Conservation (phyloP, 2,797 vertebrate species). For the Anas bahamensis region DNA sequence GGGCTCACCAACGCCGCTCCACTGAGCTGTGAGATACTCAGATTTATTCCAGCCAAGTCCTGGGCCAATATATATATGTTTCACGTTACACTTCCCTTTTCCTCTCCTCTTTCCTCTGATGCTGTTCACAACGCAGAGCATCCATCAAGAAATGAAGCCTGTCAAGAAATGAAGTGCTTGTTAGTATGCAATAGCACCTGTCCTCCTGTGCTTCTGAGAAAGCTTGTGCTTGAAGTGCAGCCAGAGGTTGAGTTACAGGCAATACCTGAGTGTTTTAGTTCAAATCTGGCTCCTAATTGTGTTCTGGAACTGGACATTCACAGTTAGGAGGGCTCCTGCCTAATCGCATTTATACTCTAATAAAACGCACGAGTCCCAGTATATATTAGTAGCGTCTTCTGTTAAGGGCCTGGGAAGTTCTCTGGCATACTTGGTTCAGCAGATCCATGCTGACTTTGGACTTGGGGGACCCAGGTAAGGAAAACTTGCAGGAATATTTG, state of each 20-base stretch:
- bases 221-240: constrained; percentile 8
- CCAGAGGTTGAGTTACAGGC: constrained; percentile 5
- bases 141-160: neutral
- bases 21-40: constrained; percentile 29
- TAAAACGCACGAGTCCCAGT: neutral
- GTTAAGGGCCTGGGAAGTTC: neutral
- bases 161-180: neutral
- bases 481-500: neutral
- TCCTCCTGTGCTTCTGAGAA: constrained; percentile 21
- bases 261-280: neutral
- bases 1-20: neutral
- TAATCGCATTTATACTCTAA: neutral
- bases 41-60: constrained; percentile 32
- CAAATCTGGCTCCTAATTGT: neutral
- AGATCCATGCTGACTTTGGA: neutral
- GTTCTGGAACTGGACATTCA: neutral
- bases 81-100: neutral
- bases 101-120: neutral
- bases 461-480: neutral
- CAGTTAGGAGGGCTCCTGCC: neutral
- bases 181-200: neutral
- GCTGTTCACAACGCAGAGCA: neutral
- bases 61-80: neutral
- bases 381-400: neutral
- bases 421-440: neutral